Evolutionary conservation across 1,140 invertebrate genomes (phyloP).

Genomic region (Caenorhabditis briggsae): DNA sequence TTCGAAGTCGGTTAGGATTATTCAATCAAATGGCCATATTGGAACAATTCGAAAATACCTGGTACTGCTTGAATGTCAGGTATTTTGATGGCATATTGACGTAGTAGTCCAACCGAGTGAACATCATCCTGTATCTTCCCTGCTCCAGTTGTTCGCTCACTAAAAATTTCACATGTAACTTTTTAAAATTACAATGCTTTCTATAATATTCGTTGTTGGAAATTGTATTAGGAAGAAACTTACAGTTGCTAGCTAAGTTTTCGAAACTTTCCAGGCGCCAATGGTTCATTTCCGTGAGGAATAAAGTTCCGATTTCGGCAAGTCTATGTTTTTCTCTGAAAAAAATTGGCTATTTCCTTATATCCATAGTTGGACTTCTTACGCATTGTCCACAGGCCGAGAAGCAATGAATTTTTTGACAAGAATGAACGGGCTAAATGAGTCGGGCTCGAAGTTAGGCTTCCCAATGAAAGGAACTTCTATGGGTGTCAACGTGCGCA

Average conservation of each 20-base stretch:
- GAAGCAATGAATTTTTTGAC: constrained; percentile 2
- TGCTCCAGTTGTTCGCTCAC: background rate
- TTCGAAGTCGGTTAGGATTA: no score
- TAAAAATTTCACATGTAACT: background rate
- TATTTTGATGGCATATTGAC: constrained; percentile 28
- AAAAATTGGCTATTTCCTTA: background rate
- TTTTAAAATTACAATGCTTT: background rate
- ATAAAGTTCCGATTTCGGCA: constrained; percentile 2
- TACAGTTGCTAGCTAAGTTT: background rate
- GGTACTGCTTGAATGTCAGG: constrained; percentile 4
- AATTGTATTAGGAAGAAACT: no score
- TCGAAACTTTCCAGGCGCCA: constrained; percentile 2
- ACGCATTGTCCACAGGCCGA: constrained; percentile 20
- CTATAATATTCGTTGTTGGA: background rate
- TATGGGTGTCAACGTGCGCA: background rate
- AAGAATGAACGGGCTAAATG: background rate
- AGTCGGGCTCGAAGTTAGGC: constrained; percentile 20
- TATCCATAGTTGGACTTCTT: background rate
- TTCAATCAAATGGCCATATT: no score
- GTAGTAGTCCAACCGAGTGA: constrained; percentile 10
- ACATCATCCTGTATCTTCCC: constrained; percentile 12
- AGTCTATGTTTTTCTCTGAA: constrained; percentile 45
- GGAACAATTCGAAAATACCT: background rate
- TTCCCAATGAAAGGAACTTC: constrained; percentile 30
- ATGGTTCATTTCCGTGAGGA: constrained; percentile 48